phyloP scores from a whole-genome alignment of 2,797 vertebrate species.

The Staurois parvus region DNA sequence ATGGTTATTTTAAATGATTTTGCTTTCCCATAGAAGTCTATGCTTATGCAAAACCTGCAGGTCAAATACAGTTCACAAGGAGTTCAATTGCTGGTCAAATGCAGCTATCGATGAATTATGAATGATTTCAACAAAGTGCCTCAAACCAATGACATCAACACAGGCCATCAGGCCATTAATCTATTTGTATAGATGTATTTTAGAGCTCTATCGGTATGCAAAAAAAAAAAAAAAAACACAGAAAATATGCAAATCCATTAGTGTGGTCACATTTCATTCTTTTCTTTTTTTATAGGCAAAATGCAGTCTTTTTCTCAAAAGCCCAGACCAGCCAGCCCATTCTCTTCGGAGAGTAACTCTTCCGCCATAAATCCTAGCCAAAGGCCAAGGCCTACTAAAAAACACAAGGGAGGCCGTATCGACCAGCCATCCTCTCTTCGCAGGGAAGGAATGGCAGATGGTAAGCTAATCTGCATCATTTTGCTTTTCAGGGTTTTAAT shows the following conservation, averaged over 20 bases:
- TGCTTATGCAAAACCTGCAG: no score
- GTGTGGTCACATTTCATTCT: background rate
- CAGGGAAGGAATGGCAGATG: slow-evolving; percentile 91
- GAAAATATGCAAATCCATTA: no score
- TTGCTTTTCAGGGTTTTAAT: background rate
- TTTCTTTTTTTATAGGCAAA: slow-evolving; percentile 83
- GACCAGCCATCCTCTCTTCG: slow-evolving; percentile 88
- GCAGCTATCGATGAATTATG: no score
- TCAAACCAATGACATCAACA: no score
- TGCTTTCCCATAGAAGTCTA: no score
- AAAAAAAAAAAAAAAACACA: no score
- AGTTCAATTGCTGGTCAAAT: no score
- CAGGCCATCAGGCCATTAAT: background rate
- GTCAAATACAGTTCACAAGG: no score
- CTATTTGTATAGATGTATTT: background rate
- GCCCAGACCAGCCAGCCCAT: slow-evolving; percentile 92
- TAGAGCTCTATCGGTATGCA: no score
- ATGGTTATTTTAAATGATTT: no score
- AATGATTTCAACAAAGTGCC: no score
- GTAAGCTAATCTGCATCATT: slow-evolving; percentile 76
- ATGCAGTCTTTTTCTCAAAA: slow-evolving; percentile 86
- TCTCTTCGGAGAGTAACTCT: slow-evolving; percentile 94
- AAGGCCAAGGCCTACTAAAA: slow-evolving; percentile 89
- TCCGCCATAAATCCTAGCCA: slow-evolving; percentile 90
- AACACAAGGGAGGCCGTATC: slow-evolving; percentile 87